Conservation (phyloP, 2,888 invertebrate species). For the Lithophane socia region DNA sequence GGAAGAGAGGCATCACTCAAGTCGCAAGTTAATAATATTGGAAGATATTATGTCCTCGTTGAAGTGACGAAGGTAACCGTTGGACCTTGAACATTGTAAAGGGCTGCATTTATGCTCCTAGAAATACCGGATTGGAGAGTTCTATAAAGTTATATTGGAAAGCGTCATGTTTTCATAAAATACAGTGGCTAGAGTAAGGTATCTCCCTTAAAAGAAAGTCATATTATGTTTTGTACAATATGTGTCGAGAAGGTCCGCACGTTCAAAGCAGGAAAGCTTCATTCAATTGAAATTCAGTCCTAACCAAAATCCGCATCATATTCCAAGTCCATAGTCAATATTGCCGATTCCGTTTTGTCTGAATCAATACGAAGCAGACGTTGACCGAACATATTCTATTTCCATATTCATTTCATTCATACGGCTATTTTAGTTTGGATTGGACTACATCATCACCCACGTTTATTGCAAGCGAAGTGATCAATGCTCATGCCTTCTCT, state of each 20-base stretch:
- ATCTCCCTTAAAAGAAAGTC: too few relatives aligned
- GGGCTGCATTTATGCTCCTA: neutral
- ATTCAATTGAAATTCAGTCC: constrained; percentile 22
- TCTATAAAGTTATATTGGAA: neutral
- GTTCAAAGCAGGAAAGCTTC: neutral
- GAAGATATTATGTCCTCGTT: constrained; percentile 2
- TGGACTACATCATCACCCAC: neutral
- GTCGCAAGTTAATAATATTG: constrained; percentile 13
- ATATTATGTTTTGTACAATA: neutral
- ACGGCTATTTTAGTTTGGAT: too few relatives aligned
- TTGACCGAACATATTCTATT: constrained; percentile 20
- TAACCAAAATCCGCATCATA: constrained; percentile 17
- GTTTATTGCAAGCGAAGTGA: neutral
- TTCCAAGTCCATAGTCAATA: constrained; percentile 31
- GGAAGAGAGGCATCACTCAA: constrained; percentile 10
- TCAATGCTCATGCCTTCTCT: neutral
- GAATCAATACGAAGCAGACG: constrained; percentile 4
- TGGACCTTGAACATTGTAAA: neutral
- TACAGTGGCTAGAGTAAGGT: too few relatives aligned
- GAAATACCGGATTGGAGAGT: neutral
- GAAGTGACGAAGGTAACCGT: constrained; percentile 36
- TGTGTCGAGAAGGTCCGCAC: neutral
- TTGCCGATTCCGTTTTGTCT: constrained; percentile 18
- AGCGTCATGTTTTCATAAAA: neutral
- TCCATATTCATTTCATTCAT: constrained; percentile 13